Evolutionary conservation across 1,140 invertebrate genomes (phyloP).

Genomic region (Ectropis grisescens): DNA sequence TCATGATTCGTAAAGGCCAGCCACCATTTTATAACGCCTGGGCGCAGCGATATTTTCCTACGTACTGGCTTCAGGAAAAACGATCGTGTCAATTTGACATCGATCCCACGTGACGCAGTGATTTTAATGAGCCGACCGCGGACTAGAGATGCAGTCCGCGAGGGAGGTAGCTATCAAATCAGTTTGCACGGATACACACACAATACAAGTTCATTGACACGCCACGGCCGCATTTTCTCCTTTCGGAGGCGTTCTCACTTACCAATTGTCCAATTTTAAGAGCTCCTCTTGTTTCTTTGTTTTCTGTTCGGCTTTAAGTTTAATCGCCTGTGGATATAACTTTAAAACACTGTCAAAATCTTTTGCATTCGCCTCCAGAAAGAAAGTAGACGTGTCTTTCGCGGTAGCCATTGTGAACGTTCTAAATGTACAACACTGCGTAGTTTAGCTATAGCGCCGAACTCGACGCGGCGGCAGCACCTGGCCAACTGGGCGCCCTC

Average conservation of each 20-base stretch:
- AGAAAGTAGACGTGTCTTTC: conserved; percentile 91
- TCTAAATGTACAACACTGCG: conserved; percentile 70
- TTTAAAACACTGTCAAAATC: conserved; percentile 91
- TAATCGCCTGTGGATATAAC: conserved; percentile 89
- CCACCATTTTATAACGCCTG: conserved; percentile 70
- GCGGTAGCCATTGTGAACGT: conserved; percentile 85
- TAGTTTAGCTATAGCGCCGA: conserved; percentile 69
- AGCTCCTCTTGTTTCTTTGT: conserved; percentile 93
- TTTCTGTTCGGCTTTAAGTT: conserved; percentile 88
- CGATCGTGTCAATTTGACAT: conserved; percentile 72
- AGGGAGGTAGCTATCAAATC: conserved; percentile 73
- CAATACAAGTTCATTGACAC: conserved; percentile 72
- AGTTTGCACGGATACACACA: conserved; percentile 72
- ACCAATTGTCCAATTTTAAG: conserved; percentile 94
- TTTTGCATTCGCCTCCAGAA: conserved; percentile 85
- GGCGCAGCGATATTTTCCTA: conserved; percentile 63
- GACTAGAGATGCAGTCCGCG: conserved; percentile 72
- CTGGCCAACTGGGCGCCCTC: conserved; percentile 67
- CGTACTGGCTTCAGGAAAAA: conserved; percentile 67
- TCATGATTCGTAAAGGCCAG: conserved; percentile 55
- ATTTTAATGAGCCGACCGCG: conserved; percentile 74
- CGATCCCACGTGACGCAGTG: conserved; percentile 74
- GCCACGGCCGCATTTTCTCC: conserved; percentile 70
- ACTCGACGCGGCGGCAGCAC: conserved; percentile 70
- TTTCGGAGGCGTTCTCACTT: conserved; percentile 72